Evolutionary conservation across 2,113 vertebrate species (phyloP), one percentile per base, ranked within the genome.

Genomic region (Puntigrus tetrazona): DNA sequence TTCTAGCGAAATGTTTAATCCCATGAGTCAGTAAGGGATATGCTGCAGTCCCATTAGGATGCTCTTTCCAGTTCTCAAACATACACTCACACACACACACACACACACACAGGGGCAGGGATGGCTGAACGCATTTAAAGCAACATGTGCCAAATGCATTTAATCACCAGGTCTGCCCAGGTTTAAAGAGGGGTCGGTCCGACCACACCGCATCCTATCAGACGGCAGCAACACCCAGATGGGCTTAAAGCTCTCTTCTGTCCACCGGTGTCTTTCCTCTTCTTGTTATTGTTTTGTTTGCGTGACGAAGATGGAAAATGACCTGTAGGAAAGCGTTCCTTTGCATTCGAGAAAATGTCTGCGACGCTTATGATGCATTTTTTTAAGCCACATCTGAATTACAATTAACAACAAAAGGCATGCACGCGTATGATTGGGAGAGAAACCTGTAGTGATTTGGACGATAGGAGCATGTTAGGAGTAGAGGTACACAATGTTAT

Each of bases 191-290:
- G 31, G 38, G 22, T 75, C 6, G 27, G 31, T 20, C 59, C 36
- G 16, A 69, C 65, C 59, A 38, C 31, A 50, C 29, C 43, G 2
- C 47, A 74, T 73, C 31, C 65, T 29, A 41, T 59, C 41, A 52
- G 16, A 25, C 20, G 63, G 45, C 77, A 81, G 7, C 38, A n/a
- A 29, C 31, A 27, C 47, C 72, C 77, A 55, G 34, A 84, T 81
- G 74, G 80, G 14, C 36, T 45, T 2, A n/a, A 61, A 75, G 29
- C 27, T 34, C 3, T 36, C 74, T 27, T 7, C 4, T n/a, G 20
- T 20, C n/a, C 4, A 18, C 25, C 11, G 20, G 3, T 14, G 9
- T 70, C 6, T 38, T 20, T 47, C 59, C 3, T 43, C 82, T 5
- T 29, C 2, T 27, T n/a, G 45, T 45, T 50, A 3, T 13, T 50